Base-by-base conservation (phyloP, 2,888 invertebrate species). In the Tetanocera ferruginea region DNA sequence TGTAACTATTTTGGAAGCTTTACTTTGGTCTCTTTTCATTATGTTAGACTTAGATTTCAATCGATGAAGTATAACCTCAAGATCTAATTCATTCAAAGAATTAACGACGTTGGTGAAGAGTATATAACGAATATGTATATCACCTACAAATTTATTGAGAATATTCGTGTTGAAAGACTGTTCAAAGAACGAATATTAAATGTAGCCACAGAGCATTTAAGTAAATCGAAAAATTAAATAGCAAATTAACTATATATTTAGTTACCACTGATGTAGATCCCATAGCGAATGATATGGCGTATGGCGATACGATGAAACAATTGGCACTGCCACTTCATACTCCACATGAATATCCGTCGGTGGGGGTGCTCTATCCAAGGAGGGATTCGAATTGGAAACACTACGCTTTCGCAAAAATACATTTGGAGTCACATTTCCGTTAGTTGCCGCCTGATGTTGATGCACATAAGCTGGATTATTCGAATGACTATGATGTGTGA, bases 231-330 rank as follows among this genome's bases (percentile, higher is more conserved):
- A n/a, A n/a, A n/a, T n/a, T n/a, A 64, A 64, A 34, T 6, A 55
- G 19, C 6, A 23, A 55, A 1, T 2, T 55, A 55, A 9, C 11
- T 60, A 23, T 3, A 5, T 31, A n/a, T 5, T 25, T 37, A 81
- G 81, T 88, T 89, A 90, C 90, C 90, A 90, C 80, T 89, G 88
- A 84, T 90, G 88, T 60, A 90, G 82, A 83, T 90, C 88, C 90
- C 90, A 90, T 23, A 90, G 81, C 17, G 90, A 90, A 81, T 90
- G 90, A 81, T 90, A 90, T 52, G 90, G 90, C 11, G 90, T 89
- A 78, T 90, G 90, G 51, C 90, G 86, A 79, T 86, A 90, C 37
- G 90, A 86, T 64, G 88, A 88, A 43, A 90, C 86, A 79, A 90
- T 87, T 28, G 90, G 90, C 72, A 90, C 87, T 3, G 90, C 85